Evolutionary conservation across 2,113 vertebrate genomes (phyloP), one percentile per base, ranked within the genome.

Genomic region (Candoia aspera): DNA sequence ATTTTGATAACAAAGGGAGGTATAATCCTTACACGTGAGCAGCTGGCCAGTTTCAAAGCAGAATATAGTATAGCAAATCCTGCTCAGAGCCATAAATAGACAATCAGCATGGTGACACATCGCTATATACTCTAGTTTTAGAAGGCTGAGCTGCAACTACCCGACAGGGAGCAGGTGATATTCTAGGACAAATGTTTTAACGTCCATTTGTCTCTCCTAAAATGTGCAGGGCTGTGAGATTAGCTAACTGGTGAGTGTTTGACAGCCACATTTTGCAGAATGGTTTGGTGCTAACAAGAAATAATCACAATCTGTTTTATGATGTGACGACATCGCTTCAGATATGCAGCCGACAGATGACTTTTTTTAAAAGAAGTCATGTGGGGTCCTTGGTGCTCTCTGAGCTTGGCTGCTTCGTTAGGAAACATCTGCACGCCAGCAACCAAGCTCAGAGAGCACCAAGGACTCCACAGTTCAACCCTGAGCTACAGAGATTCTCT

Each of bases 21-120:
- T 95, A 97, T 97, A 98, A 97, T 94, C 98, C 96, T 98, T 97
- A 97, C 97, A 95, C 93, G 95, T 96, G 91, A 95, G 94, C 94
- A 96, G 96, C 95, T 95, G 96, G 94, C 94, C 92, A 94, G 49
- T 95, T 97, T 94, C 87, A 91, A 94, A 95, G 93, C 91, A 91
- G 91, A 94, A 93, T 93, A 92, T 94, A 95, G 95, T 95, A 95
- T 96, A 93, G 95, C 94, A 94, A 94, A 94, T 92, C 92, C 83
- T 89, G 90, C 92, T 93, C 92, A 54, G 79, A 91, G 93, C 93
- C 96, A 97, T 95, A 97, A 96, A 96, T 91, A 95, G 29, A 87
- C 93, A 95, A 96, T 97, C 95, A 95, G 93, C 95, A 92, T 96
- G 96, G 96, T 93, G 92, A 95, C 92, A 94, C 96, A 95, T 46